Evolutionary conservation across 2,888 invertebrate genomes (phyloP).

Genomic region (Macrosoma leucophasiata): DNA sequence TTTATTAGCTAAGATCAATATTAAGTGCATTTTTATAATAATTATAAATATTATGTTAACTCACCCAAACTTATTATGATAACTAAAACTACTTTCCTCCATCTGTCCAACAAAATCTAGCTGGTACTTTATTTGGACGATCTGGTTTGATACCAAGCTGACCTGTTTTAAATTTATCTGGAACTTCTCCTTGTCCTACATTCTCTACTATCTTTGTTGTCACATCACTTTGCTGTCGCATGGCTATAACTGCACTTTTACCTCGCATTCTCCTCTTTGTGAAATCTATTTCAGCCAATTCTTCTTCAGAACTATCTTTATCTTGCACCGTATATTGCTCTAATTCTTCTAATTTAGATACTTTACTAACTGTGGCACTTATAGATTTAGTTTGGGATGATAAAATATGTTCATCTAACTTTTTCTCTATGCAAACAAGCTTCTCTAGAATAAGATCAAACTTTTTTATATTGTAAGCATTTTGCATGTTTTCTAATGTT

Average conservation of each 20-base stretch:
- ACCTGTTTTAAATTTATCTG: constrained; percentile 21
- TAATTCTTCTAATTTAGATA: constrained; percentile 48
- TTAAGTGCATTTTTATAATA: too few relatives aligned
- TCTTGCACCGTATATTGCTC: constrained; percentile 40
- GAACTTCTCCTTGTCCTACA: constrained; percentile 34
- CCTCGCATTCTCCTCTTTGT: constrained; percentile 29
- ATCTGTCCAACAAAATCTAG: constrained; percentile 62
- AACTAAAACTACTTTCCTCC: constrained; percentile 31
- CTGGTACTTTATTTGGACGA: constrained; percentile 44
- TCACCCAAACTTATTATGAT: too few relatives aligned
- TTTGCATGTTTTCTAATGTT: too few relatives aligned
- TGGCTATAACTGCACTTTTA: constrained; percentile 27
- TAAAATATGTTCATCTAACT: constrained; percentile 31
- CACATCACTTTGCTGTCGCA: constrained; percentile 16
- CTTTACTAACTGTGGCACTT: constrained; percentile 29
- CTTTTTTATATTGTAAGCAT: constrained; percentile 37
- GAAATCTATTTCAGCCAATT: constrained; percentile 34
- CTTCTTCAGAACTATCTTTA: constrained; percentile 44
- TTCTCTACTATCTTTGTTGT: constrained; percentile 22
- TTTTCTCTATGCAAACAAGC: constrained; percentile 46
- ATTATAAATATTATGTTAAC: too few relatives aligned
- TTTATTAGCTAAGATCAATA: too few relatives aligned
- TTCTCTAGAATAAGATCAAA: constrained; percentile 47
- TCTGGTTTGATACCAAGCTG: constrained; percentile 37
- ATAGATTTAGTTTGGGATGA: constrained; percentile 17